These are phyloP conservation scores for Cheilosia grossa DNA, from an alignment of 2,888 invertebrate genomes.

Conservation along the genomic window DNA sequence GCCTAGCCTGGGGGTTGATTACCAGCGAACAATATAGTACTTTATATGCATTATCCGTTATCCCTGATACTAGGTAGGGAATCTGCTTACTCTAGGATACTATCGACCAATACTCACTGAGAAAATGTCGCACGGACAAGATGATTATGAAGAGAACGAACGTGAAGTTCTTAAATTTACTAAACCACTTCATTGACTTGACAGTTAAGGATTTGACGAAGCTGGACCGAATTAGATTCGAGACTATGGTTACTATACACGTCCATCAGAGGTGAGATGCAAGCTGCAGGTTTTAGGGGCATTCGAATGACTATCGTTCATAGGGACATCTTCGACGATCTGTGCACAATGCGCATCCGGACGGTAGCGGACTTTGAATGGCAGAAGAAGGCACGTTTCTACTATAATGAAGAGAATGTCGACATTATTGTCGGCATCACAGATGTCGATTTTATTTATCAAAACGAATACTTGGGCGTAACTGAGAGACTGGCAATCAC, in stretches of 20 bases:
- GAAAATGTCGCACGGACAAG: slow-evolving; percentile 88
- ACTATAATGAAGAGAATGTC: slow-evolving; percentile 91
- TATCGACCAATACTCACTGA: slow-evolving; percentile 79
- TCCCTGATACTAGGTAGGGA: no score
- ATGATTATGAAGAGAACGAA: slow-evolving; percentile 92
- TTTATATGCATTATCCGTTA: no score
- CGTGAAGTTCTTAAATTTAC: slow-evolving; percentile 89
- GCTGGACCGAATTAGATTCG: slow-evolving; percentile 90
- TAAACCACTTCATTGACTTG: slow-evolving; percentile 92
- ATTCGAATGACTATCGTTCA: slow-evolving; percentile 18
- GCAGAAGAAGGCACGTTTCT: slow-evolving; percentile 94
- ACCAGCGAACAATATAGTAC: no score
- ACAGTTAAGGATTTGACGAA: slow-evolving; percentile 91
- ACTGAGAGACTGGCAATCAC: slow-evolving; percentile 95
- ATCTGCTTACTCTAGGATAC: no score
- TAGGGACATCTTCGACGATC: slow-evolving; percentile 94
- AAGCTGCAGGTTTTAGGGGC: background rate
- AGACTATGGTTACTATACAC: slow-evolving; percentile 96
- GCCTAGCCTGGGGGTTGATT: no score
- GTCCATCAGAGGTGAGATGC: slow-evolving; percentile 90
- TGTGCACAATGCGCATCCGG: slow-evolving; percentile 88
- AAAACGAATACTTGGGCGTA: slow-evolving; percentile 94
- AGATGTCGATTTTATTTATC: slow-evolving; percentile 93
- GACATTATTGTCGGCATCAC: slow-evolving; percentile 91
- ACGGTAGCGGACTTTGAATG: slow-evolving; percentile 92